phyloP scores from a whole-genome alignment of 2,888 invertebrate genomes.

The Synergus laeviventris region DNA sequence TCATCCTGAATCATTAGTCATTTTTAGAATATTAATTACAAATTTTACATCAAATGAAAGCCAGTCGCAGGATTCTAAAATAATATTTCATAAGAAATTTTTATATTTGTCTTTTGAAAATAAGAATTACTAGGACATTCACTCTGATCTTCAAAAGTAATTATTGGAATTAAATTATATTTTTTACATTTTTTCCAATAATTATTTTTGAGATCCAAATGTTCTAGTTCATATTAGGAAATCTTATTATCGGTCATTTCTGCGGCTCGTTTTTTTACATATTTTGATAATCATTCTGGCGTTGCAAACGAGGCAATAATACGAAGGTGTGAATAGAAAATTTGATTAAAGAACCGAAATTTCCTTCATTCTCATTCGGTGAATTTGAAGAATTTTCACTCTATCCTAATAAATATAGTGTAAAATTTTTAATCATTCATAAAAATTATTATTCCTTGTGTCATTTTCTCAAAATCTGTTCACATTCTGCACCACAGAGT shows the following conservation, averaged over 20 bases:
- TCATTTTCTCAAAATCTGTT: neutral
- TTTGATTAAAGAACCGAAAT: too few relatives aligned
- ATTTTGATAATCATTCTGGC: neutral
- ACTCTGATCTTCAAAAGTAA: neutral
- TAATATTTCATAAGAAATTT: neutral
- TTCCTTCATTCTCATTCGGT: too few relatives aligned
- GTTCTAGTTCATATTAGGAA: neutral
- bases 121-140: neutral
- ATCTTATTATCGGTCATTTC: neutral
- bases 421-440: neutral
- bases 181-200: neutral
- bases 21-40: neutral
- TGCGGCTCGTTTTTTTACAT: neutral
- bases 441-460: neutral
- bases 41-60: neutral
- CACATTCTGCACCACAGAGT: neutral
- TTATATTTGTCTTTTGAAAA: neutral
- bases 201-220: neutral
- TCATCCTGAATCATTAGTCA: neutral
- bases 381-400: neutral
- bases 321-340: too few relatives aligned
- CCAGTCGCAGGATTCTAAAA: neutral
- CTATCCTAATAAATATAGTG: neutral
- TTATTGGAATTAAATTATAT: neutral
- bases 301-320: neutral